Evolutionary conservation across 2,888 invertebrate genomes (phyloP), one percentile per base, ranked within the genome.

Genomic region (Harmothoe impar): DNA sequence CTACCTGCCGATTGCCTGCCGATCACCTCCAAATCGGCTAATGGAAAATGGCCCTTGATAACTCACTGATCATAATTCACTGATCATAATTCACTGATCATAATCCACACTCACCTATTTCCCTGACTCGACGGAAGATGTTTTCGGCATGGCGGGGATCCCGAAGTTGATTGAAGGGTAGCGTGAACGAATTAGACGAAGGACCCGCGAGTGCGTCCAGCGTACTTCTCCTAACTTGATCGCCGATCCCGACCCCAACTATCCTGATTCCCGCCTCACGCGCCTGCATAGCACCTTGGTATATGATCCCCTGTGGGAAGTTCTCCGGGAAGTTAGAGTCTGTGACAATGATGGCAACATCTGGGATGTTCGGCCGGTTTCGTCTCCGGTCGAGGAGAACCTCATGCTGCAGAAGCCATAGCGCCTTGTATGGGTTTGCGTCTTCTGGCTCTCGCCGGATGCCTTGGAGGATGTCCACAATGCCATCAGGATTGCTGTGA

Each of bases 301-400:
- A 29, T 10, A 89, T 89, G 77, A 89, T 72, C 5, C 89, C 89
- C 15, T 77, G 89, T 23, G 89, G 77, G 52, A 89, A 68, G 68
- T 89, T 68, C 17, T 31, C 12, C 3, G 89, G 89, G 77, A 89
- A 89, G 77, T 68, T 51, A 12, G 72, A 77, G 78, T 89, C 89
- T 0, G 89, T 77, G 29, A 89, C 77, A 43, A 89, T 78, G 29
- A 89, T 77, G 56, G 72, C 89, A n/a, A 77, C 43, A 89, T 89
- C 77, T 17, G 89, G 77, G 12, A 89, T 20, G 10, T 25, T 25
- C 7, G 17, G 86, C 17, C 86, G 23, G 86, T 86, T 86, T 0
- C 54, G 52, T 5, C 23, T 17, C 0, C 23, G 15, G 29, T 86
- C 31, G 0, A n/a, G 54, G 0, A 86, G 86, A 0, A 86, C 86